Evolutionary conservation across 2,888 invertebrate species (phyloP).

Genomic region (Bombylius discolor): DNA sequence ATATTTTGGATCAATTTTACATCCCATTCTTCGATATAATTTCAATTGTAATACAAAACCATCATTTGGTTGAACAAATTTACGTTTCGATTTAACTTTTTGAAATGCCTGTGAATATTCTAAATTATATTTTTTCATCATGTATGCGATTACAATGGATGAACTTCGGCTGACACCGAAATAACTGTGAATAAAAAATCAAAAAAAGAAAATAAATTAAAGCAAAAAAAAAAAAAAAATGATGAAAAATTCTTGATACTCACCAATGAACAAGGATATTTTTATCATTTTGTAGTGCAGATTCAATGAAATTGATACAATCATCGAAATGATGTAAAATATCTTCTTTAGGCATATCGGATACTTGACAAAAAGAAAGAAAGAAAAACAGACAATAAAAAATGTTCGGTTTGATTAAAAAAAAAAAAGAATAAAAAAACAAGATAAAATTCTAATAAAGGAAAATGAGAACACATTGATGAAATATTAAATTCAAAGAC

Average conservation of each 20-base stretch:
- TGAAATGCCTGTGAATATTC: constrained; percentile 59
- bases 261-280: constrained; percentile 79
- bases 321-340: constrained; percentile 65
- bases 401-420: no score
- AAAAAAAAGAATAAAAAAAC: no score
- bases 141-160: constrained; percentile 69
- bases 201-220: background rate
- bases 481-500: no score
- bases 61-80: constrained; percentile 62
- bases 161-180: constrained; percentile 86
- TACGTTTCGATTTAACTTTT: constrained; percentile 53
- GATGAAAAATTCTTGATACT: constrained; percentile 13
- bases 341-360: constrained; percentile 76
- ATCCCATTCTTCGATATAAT: constrained; percentile 67
- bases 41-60: constrained; percentile 70
- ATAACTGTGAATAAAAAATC: constrained; percentile 43
- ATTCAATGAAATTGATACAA: constrained; percentile 61
- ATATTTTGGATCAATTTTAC: constrained; percentile 51
- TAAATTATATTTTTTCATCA: constrained; percentile 74
- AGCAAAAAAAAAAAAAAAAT: background rate
- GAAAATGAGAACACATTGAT: no score
- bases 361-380: constrained; percentile 41
- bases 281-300: constrained; percentile 49
- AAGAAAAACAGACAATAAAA: background rate
- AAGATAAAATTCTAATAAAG: no score